phyloP scores from a whole-genome alignment of 2,797 vertebrate genomes.

The Eulemur mongoz region DNA sequence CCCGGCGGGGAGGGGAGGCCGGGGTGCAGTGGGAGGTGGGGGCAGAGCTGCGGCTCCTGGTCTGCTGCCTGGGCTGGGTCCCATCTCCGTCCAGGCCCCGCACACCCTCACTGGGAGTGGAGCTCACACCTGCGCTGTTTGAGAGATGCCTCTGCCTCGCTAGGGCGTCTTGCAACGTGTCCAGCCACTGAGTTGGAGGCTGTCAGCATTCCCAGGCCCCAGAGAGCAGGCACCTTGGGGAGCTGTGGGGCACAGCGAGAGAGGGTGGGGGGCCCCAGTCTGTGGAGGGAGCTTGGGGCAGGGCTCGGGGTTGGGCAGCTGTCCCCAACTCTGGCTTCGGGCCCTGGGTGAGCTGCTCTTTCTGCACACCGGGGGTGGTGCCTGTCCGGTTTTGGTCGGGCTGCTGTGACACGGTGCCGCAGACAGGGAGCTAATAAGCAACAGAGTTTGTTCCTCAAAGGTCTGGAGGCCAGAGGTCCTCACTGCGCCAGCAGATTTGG shows the following conservation, averaged over 20 bases:
- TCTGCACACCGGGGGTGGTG: background rate
- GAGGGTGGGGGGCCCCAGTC: background rate
- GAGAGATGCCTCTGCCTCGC: background rate
- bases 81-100: background rate
- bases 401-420: background rate
- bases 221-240: background rate
- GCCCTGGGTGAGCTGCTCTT: background rate
- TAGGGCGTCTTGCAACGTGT: background rate
- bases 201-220: too few species aligned
- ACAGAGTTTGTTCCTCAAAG: background rate
- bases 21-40: background rate
- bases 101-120: too few species aligned
- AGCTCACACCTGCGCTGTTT: background rate
- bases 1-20: background rate
- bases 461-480: background rate
- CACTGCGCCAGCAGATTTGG: background rate
- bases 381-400: background rate
- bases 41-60: background rate
- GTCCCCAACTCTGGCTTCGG: background rate
- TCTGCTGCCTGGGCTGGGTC: background rate
- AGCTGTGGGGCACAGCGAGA: background rate
- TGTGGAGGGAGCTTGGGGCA: background rate
- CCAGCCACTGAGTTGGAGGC: background rate
- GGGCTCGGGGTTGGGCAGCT: background rate
- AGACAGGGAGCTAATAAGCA: background rate